phyloP scores from a whole-genome alignment of 2,888 invertebrate genomes.

The Drosophila paucipuncta region DNA sequence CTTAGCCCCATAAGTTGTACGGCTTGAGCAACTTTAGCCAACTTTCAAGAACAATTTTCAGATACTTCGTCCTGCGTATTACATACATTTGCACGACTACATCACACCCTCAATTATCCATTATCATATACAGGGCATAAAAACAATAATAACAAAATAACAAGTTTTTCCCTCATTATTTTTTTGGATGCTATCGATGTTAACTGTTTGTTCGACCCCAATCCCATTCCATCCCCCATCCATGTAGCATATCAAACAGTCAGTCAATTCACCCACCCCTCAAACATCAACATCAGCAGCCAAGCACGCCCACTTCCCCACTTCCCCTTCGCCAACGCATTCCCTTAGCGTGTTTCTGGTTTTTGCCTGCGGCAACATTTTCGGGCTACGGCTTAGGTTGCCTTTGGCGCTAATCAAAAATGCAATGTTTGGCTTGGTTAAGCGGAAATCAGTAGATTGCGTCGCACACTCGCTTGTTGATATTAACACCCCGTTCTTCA shows the following conservation, averaged over 20 bases:
- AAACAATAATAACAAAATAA: conserved; percentile 45
- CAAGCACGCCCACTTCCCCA: conserved; percentile 33
- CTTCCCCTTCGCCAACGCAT: not conserved
- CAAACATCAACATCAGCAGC: conserved; percentile 26
- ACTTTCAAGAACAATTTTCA: not conserved
- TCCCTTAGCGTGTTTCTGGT: conserved; percentile 18
- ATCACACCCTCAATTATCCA: not conserved
- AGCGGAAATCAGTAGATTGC: conserved; percentile 81
- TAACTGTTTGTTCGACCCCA: conserved; percentile 16
- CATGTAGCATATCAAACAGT: conserved; percentile 26
- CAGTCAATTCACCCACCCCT: conserved; percentile 34
- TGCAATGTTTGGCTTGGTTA: conserved; percentile 82
- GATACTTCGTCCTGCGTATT: not conserved
- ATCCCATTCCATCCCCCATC: not conserved
- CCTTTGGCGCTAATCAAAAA: conserved; percentile 75
- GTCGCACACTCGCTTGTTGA: conserved; percentile 77
- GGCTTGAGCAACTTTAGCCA: not conserved
- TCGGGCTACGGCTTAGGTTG: conserved; percentile 59
- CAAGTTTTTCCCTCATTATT: conserved; percentile 42
- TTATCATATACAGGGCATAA: conserved; percentile 1
- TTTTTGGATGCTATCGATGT: conserved; percentile 43
- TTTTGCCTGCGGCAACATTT: conserved; percentile 50
- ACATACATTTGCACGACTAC: not conserved
- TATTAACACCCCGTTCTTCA: conserved; percentile 67
- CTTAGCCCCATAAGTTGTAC: not conserved